These are phyloP conservation scores for Patiria miniata DNA, from an alignment of 35 echinoderm and acorn worm species.

Conservation along the genomic window DNA sequence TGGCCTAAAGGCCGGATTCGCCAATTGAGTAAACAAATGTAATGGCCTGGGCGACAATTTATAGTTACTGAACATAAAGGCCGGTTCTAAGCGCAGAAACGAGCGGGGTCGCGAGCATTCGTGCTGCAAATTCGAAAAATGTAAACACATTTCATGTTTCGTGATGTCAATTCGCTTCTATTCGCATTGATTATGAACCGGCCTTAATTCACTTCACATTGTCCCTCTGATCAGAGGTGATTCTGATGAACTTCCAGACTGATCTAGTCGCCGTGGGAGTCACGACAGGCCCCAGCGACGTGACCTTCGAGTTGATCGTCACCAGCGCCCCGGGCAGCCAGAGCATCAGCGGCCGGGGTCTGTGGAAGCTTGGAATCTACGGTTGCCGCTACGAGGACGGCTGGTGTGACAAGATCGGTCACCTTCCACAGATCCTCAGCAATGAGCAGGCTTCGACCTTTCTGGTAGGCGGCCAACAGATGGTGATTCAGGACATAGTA, in stretches of 20 bases:
- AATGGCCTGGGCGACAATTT: too few relatives aligned
- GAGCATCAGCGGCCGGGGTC: background rate
- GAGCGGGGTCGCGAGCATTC: too few relatives aligned
- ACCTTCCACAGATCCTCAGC: constrained; percentile 39
- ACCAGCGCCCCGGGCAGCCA: constrained; percentile 5
- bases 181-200: too few relatives aligned
- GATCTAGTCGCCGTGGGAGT: background rate
- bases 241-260: background rate
- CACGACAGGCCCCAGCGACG: too few relatives aligned
- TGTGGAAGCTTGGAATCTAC: constrained; percentile 55
- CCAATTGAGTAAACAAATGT: too few relatives aligned
- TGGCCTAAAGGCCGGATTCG: too few relatives aligned
- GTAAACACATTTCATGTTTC: too few relatives aligned
- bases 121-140: too few relatives aligned
- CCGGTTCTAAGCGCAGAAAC: too few relatives aligned
- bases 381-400: constrained; percentile 53
- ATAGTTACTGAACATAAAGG: too few relatives aligned
- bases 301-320: background rate
- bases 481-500: background rate
- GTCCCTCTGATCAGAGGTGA: background rate
- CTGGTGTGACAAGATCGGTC: constrained; percentile 42
- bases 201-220: too few relatives aligned
- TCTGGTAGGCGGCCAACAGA: background rate
- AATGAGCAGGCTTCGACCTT: background rate
- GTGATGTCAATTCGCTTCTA: too few relatives aligned